Evolutionary conservation across 53 echinoderm and acorn worm species (phyloP).

Genomic region (Mesocentrotus franciscanus): DNA sequence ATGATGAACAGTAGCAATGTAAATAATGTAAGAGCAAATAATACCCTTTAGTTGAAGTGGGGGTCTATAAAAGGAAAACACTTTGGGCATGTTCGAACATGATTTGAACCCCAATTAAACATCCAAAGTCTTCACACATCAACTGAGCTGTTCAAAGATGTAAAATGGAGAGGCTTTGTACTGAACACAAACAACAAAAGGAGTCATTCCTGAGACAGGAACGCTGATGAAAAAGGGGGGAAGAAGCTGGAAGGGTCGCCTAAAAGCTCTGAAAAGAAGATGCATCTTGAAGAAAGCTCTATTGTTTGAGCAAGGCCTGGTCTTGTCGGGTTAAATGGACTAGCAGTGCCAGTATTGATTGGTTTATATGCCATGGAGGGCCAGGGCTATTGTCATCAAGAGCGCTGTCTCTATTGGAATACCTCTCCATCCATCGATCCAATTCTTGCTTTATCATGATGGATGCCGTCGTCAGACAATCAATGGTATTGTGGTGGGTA

Average conservation of each 20-base stretch:
- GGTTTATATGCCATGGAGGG: constrained; percentile 17
- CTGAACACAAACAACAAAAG: constrained; percentile 21
- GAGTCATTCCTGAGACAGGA: neutral
- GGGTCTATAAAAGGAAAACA: neutral
- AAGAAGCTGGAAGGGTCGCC: neutral
- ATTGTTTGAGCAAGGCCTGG: constrained; percentile 30
- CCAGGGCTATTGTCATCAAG: constrained; percentile 11
- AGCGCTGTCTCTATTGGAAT: constrained; percentile 8
- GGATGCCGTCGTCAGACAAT: neutral
- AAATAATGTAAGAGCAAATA: neutral
- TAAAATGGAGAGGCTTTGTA: neutral
- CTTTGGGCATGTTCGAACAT: neutral
- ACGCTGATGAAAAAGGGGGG: neutral
- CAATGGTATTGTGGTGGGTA: constrained; percentile 6
- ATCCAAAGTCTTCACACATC: constrained; percentile 35
- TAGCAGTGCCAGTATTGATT: constrained; percentile 20
- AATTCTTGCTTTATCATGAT: neutral
- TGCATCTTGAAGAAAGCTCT: constrained; percentile 17
- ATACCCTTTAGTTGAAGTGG: neutral
- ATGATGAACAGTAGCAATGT: neutral
- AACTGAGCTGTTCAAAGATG: neutral
- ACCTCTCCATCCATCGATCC: constrained; percentile 24
- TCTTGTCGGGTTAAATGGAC: constrained; percentile 38
- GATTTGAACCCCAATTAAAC: neutral
- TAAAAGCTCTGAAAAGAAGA: neutral